These are phyloP conservation scores for Drosophila baimaii DNA, from an alignment of 1,140 invertebrate species.

Conservation along the genomic window DNA sequence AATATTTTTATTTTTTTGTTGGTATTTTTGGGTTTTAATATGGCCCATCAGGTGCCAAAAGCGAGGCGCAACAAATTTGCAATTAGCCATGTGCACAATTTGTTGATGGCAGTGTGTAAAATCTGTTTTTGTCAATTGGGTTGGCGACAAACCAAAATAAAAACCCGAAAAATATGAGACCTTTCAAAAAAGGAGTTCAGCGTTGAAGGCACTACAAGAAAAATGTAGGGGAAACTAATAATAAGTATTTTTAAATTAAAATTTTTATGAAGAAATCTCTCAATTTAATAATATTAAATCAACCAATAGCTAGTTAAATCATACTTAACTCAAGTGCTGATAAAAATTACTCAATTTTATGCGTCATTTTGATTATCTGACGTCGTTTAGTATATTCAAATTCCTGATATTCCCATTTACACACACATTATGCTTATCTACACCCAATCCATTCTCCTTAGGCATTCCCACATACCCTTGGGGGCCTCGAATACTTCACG, in stretches of 20 bases:
- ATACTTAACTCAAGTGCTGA: neutral
- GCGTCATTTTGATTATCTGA: neutral
- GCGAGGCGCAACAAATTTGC: slow-evolving; percentile 74
- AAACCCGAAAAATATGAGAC: neutral
- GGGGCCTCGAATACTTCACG: neutral
- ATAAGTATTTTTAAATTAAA: too few species aligned
- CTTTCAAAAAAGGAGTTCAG: slow-evolving; percentile 18
- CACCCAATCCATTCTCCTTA: slow-evolving; percentile 12
- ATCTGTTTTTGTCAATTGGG: slow-evolving; percentile 44
- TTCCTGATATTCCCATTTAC: slow-evolving; percentile 11
- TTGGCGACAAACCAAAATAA: slow-evolving; percentile 30
- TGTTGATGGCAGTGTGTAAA: slow-evolving; percentile 56
- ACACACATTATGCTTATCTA: slow-evolving; percentile 40
- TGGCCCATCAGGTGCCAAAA: slow-evolving; percentile 81
- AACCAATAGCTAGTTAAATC: too few species aligned
- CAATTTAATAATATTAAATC: neutral
- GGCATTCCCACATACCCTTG: neutral
- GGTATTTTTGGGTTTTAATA: slow-evolving; percentile 63
- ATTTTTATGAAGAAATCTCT: too few species aligned
- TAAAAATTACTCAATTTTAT: slow-evolving; percentile 1
- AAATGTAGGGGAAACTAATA: too few species aligned
- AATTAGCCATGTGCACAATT: slow-evolving; percentile 72
- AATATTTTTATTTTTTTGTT: slow-evolving; percentile 28
- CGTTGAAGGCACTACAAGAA: neutral
- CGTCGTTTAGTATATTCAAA: neutral